Evolutionary conservation across 2,113 vertebrate genomes (phyloP).

Genomic region (Isichthys henryi): DNA sequence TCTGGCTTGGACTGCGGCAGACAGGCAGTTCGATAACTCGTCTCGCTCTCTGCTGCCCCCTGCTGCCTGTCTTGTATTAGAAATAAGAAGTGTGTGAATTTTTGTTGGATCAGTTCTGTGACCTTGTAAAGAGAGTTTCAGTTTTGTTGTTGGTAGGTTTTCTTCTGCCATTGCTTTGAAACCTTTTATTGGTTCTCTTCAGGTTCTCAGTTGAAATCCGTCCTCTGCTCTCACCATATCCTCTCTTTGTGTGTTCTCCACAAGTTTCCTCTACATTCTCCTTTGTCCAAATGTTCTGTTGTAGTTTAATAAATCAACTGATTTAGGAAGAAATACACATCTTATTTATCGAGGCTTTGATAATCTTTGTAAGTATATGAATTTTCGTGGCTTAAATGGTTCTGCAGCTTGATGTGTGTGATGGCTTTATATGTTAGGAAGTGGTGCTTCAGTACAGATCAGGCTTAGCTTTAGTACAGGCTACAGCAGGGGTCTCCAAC

Average conservation of each 20-base stretch:
- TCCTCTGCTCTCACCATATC: neutral
- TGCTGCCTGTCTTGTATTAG: constrained; percentile 37
- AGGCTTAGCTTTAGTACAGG: neutral
- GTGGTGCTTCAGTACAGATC: neutral
- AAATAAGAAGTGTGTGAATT: neutral
- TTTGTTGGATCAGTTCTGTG: neutral
- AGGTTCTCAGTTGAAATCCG: neutral
- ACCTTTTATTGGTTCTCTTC: neutral
- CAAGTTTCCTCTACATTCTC: neutral
- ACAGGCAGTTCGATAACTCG: constrained; percentile 33
- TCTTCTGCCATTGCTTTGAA: neutral
- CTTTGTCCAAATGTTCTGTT: neutral
- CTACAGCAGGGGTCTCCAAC: neutral
- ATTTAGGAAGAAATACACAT: neutral
- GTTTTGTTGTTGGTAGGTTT: neutral
- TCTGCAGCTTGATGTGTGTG: neutral
- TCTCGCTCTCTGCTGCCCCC: constrained; percentile 42
- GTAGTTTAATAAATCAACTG: neutral
- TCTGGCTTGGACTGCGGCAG: constrained; percentile 50
- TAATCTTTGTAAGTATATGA: neutral
- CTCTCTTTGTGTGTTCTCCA: neutral
- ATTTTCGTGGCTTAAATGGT: neutral
- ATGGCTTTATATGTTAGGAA: neutral
- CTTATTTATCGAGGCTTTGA: neutral
- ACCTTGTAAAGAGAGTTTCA: neutral